These are phyloP conservation scores for Platanista minor DNA, from an alignment of 2,113 vertebrate species.

Conservation along the genomic window DNA sequence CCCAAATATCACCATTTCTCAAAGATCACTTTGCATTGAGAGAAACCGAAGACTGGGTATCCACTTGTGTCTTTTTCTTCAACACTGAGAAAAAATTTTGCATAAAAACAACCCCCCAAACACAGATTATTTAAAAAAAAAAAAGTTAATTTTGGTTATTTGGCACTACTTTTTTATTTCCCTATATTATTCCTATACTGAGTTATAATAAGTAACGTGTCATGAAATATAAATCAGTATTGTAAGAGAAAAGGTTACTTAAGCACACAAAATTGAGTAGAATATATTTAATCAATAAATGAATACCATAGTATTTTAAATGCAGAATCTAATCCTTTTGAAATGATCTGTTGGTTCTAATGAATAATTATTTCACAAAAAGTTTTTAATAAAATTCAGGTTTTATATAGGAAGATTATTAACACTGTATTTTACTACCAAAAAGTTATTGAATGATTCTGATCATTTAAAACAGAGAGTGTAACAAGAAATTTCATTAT, in stretches of 20 bases:
- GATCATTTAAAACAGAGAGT: background rate
- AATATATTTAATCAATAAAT: conserved; percentile 18
- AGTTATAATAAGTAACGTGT: background rate
- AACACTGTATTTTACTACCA: background rate
- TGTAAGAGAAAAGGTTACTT: background rate
- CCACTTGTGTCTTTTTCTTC: background rate
- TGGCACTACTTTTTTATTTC: background rate
- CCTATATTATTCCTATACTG: background rate
- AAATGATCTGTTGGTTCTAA: background rate
- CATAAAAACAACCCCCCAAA: background rate
- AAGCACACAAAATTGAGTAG: background rate
- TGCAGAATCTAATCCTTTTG: background rate
- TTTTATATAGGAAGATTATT: conserved; percentile 1
- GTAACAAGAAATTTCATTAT: background rate
- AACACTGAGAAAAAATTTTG: background rate
- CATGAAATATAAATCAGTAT: conserved; percentile 6
- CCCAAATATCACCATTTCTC: background rate
- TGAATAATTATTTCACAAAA: background rate
- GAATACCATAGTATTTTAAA: background rate
- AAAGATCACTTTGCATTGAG: background rate
- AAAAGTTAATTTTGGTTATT: background rate
- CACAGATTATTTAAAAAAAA: background rate
- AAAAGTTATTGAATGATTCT: background rate
- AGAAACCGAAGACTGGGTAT: background rate
- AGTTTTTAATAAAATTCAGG: background rate